Evolutionary conservation across 23 tunicate genomes (phyloP), one percentile per base, ranked within the genome.

Genomic region (Halocynthia aurantium): DNA sequence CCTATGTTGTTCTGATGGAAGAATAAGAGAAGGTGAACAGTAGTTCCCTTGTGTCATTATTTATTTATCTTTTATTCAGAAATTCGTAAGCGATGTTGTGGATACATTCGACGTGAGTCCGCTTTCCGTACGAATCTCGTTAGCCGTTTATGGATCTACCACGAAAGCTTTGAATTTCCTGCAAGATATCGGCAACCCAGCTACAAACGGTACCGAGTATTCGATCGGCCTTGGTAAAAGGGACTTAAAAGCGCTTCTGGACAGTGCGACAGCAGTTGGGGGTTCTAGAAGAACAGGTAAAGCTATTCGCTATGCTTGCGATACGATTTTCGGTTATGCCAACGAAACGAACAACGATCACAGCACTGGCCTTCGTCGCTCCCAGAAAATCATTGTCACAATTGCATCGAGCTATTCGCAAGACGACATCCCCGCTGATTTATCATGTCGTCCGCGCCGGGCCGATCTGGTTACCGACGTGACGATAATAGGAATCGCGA

Each of bases 361-460:
- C 22, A 6, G 13, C 63, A 54, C 13, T 31, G 22, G 50, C 19
- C 62, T 62, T 4, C 78, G 78, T 8, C 55, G 6, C 10, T 62
- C 22, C 22, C 78, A 62, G 13, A 49, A 22, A 54, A 13, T 74
- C 19, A 74, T 74, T 11, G 57, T 74, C 17, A 49, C 22, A 17
- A 49, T 74, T 13, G 55, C 78, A 8, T 12, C 60, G 19, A 64
- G 78, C 55, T 74, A 74, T 54, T 74, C 78, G 40, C 31, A 74
- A 13, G 78, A 74, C 57, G 78, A 74, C 62, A 74, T 74, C 19
- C 57, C 78, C 8, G 55, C 78, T 2, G 78, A 74, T 54, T n/a
- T 74, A 17, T 74, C 78, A 0, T 74, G 78, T 74, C 20, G 31
- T 0, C 10, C n/a, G 50, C 64, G 56, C 6, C 40, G 56, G 50